phyloP scores from a whole-genome alignment of 1,140 invertebrate species.

The Carcinoscorpius rotundicauda region DNA sequence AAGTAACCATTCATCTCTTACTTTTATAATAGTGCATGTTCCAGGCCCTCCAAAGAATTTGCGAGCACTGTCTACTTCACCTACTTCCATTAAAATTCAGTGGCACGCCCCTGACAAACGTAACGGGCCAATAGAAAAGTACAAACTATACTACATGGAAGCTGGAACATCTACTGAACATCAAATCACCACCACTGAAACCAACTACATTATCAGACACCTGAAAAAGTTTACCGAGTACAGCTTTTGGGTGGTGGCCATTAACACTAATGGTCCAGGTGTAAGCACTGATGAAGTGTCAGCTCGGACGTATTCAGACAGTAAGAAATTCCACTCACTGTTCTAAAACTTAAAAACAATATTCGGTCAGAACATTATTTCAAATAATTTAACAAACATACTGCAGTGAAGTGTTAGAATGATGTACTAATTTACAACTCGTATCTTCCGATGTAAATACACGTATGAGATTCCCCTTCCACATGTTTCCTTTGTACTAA shows the following conservation, averaged over 20 bases:
- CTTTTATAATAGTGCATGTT: slow-evolving; percentile 46
- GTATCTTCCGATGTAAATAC: too few relatives aligned
- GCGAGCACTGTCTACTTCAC: slow-evolving; percentile 49
- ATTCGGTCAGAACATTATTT: too few relatives aligned
- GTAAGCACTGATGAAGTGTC: slow-evolving; percentile 58
- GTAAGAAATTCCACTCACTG: slow-evolving; percentile 12
- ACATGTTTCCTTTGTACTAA: too few relatives aligned
- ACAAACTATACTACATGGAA: slow-evolving; percentile 55
- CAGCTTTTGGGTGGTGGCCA: slow-evolving; percentile 64
- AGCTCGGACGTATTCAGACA: slow-evolving; percentile 60
- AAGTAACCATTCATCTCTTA: not conserved
- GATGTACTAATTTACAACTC: too few relatives aligned
- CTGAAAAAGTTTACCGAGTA: slow-evolving; percentile 65
- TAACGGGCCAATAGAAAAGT: slow-evolving; percentile 43
- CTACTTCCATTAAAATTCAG: slow-evolving; percentile 51
- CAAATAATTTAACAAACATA: too few relatives aligned
- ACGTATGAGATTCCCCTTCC: too few relatives aligned
- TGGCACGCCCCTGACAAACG: slow-evolving; percentile 53
- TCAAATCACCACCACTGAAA: slow-evolving; percentile 41
- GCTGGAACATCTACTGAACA: slow-evolving; percentile 44
- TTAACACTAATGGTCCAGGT: slow-evolving; percentile 65
- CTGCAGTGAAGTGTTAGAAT: too few relatives aligned
- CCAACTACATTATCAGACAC: slow-evolving; percentile 45
- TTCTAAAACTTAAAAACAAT: too few relatives aligned
- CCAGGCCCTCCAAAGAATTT: slow-evolving; percentile 58